A percentile compares a stretch with the other conserved stretches of the same genome.
Conservation (phyloP, 2,113 vertebrate species). For the Bungarus multicinctus region DNA sequence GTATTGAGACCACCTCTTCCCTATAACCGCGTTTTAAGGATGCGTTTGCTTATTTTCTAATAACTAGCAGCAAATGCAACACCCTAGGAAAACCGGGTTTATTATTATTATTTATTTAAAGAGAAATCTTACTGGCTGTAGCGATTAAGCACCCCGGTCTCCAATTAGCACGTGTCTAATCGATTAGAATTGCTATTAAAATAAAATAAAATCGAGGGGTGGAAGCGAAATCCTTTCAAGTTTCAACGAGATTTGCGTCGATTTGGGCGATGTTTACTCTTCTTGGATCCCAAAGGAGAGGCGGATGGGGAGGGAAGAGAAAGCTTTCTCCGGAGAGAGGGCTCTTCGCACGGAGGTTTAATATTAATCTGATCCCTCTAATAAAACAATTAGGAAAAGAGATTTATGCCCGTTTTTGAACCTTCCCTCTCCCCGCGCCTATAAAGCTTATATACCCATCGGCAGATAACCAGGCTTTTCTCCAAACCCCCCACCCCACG, state of each 20-base stretch:
- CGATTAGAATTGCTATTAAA: slow-evolving; percentile 2
- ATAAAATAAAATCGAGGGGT: neutral
- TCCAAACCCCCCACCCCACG: neutral
- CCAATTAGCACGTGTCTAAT: slow-evolving; percentile 19
- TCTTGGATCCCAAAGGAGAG: neutral
- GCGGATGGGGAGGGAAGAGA: neutral
- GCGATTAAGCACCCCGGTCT: slow-evolving; percentile 5
- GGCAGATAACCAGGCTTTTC: neutral
- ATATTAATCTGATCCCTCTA: slow-evolving; percentile 27
- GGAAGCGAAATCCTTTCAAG: slow-evolving; percentile 6
- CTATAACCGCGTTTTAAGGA: neutral
- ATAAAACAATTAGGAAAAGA: slow-evolving; percentile 26
- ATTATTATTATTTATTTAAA: neutral
- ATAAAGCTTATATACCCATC: neutral
- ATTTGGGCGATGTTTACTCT: neutral
- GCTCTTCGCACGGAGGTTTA: slow-evolving; percentile 15
- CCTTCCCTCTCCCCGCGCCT: neutral
- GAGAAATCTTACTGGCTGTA: neutral
- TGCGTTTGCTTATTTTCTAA: neutral
- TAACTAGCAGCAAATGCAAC: neutral
- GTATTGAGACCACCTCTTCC: neutral
- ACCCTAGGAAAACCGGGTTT: neutral
- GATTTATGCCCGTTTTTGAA: slow-evolving; percentile 18
- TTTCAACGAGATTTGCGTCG: slow-evolving; percentile 11
- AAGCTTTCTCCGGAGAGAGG: slow-evolving; percentile 9